These are phyloP conservation scores for Brachypteracias leptosomus DNA, from an alignment of 2,113 vertebrate genomes.

Conservation along the genomic window DNA sequence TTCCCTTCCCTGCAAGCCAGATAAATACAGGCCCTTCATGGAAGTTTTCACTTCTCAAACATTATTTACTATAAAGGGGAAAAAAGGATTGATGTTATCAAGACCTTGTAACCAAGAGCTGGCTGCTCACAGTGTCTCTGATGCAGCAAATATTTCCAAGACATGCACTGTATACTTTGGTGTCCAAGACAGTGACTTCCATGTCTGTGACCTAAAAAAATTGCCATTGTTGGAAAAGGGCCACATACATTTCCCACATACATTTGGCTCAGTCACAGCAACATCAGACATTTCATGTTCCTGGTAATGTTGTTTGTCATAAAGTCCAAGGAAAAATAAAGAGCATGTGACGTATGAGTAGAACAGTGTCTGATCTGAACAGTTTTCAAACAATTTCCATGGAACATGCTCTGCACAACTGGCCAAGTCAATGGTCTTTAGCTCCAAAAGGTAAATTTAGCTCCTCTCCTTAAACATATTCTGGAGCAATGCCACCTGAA, in stretches of 20 bases:
- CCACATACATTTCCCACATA: neutral
- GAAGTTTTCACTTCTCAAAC: neutral
- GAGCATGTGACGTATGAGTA: neutral
- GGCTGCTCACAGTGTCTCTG: neutral
- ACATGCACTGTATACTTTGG: accelerated
- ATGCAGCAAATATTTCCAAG: neutral
- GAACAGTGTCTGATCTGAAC: neutral
- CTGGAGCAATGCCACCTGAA: neutral
- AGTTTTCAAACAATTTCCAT: neutral
- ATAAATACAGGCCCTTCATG: neutral
- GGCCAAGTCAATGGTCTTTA: neutral
- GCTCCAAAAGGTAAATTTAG: neutral
- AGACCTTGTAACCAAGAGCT: neutral
- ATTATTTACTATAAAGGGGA: neutral
- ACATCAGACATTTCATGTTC: neutral
- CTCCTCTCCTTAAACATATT: neutral
- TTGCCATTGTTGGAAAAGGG: neutral
- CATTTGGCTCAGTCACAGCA: neutral
- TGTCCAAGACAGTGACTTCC: neutral
- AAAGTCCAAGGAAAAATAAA: neutral
- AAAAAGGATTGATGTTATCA: neutral
- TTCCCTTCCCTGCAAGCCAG: neutral
- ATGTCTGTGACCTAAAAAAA: neutral
- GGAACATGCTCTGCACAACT: neutral
- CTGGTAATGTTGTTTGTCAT: neutral